phyloP scores from a whole-genome alignment of 1,140 invertebrate genomes.

The Portunus trituberculatus region DNA sequence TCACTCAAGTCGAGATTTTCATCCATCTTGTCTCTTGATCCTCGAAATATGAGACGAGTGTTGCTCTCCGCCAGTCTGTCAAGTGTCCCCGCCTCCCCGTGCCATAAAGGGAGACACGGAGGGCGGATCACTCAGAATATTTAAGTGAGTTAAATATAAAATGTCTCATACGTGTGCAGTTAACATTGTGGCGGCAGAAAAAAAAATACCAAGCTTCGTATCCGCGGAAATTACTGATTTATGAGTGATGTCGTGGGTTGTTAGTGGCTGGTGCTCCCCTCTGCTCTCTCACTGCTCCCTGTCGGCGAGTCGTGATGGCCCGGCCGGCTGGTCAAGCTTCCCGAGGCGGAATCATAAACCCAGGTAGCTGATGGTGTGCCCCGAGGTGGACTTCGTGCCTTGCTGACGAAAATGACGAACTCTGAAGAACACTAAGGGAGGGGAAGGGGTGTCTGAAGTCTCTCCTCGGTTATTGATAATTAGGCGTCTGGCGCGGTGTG shows the following conservation, averaged over 20 bases:
- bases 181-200: not conserved
- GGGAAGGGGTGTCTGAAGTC: not conserved
- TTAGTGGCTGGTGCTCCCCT: not conserved
- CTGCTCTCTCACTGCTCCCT: not conserved
- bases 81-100: not conserved
- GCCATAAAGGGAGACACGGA: not conserved
- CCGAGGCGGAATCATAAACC: not conserved
- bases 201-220: not conserved
- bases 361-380: not conserved
- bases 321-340: not conserved
- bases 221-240: not conserved
- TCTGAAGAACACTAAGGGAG: not conserved
- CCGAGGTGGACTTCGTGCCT: not conserved
- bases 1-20: not conserved
- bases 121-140: slow-evolving; percentile 7
- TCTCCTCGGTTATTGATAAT: not conserved
- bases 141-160: not conserved
- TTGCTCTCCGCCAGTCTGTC: not conserved
- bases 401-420: not conserved
- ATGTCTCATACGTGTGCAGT: not conserved
- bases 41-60: slow-evolving; percentile 1
- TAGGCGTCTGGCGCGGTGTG: not conserved
- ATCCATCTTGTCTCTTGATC: slow-evolving; percentile 10
- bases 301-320: not conserved
- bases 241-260: not conserved